A percentile compares a stretch with the other conserved stretches of the same genome.
Evolutionary conservation across 1,140 invertebrate genomes (phyloP).

Genomic region (Eulimnadia texana): DNA sequence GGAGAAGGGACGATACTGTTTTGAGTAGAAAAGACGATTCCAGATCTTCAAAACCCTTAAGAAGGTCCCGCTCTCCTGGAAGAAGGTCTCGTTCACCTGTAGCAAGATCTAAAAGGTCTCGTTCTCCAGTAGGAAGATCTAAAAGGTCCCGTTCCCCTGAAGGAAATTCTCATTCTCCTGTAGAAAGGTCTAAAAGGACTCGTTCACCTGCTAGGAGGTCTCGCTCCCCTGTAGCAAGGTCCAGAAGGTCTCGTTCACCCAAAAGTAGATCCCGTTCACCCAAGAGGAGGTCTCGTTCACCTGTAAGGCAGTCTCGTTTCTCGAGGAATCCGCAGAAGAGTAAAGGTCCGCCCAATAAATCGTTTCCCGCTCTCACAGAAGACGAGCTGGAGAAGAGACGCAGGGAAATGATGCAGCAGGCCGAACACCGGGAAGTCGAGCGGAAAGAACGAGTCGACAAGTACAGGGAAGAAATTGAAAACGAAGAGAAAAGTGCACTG

Average conservation of each 20-base stretch:
- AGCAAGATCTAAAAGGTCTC: background rate
- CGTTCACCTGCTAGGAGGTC: conserved; percentile 1
- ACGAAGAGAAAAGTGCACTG: background rate
- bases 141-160: too few species aligned
- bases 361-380: background rate
- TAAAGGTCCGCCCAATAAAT: background rate
- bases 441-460: background rate
- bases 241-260: too few species aligned
- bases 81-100: conserved; percentile 4
- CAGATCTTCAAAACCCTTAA: background rate
- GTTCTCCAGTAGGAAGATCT: background rate
- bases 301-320: background rate
- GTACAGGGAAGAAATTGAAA: conserved; percentile 3
- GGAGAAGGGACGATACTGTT: too few species aligned
- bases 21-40: too few species aligned
- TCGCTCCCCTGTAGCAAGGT: background rate
- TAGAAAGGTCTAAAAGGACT: too few species aligned
- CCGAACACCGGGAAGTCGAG: background rate
- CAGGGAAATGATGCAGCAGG: conserved; percentile 6
- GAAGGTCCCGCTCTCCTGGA: too few species aligned
- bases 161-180: background rate
- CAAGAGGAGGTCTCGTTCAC: background rate
- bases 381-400: conserved; percentile 5
- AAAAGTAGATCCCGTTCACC: too few species aligned
- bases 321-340: background rate